A percentile compares a stretch with the other conserved stretches of the same genome.
phyloP scores from a whole-genome alignment of 2,797 vertebrate genomes.

The Alcedo quadribrachys region DNA sequence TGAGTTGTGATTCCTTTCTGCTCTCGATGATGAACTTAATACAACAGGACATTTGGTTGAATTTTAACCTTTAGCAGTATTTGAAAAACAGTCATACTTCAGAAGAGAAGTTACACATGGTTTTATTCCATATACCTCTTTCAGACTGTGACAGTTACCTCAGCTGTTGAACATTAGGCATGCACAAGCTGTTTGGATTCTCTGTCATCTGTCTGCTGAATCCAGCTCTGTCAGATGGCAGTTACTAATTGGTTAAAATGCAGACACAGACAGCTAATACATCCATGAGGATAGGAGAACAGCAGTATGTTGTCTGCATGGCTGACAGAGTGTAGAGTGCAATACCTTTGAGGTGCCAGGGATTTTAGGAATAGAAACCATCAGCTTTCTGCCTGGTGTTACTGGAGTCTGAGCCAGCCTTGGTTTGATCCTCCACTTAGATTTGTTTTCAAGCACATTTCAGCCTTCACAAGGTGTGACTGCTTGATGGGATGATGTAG shows the following conservation, averaged over 20 bases:
- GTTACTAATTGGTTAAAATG: conserved; percentile 6
- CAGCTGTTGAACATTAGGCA: background rate
- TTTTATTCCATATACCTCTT: background rate
- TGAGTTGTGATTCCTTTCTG: background rate
- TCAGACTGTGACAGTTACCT: background rate
- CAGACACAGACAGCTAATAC: background rate
- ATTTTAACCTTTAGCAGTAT: background rate
- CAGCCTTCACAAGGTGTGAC: background rate
- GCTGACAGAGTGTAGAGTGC: background rate
- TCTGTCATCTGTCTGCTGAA: background rate
- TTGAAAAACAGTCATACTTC: background rate
- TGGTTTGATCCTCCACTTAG: background rate
- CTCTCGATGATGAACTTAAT: background rate
- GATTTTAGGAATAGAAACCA: background rate
- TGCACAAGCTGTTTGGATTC: background rate
- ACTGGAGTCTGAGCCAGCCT: background rate
- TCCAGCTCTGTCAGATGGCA: background rate
- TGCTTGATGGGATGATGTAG: background rate
- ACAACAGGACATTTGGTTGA: background rate
- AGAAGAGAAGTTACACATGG: background rate
- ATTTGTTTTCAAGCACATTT: background rate
- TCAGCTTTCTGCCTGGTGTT: background rate
- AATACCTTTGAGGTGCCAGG: background rate
- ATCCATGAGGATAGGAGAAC: background rate
- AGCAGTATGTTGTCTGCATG: background rate